Base-by-base conservation (phyloP, 2,797 vertebrate species). In the Fistularia commersonii region DNA sequence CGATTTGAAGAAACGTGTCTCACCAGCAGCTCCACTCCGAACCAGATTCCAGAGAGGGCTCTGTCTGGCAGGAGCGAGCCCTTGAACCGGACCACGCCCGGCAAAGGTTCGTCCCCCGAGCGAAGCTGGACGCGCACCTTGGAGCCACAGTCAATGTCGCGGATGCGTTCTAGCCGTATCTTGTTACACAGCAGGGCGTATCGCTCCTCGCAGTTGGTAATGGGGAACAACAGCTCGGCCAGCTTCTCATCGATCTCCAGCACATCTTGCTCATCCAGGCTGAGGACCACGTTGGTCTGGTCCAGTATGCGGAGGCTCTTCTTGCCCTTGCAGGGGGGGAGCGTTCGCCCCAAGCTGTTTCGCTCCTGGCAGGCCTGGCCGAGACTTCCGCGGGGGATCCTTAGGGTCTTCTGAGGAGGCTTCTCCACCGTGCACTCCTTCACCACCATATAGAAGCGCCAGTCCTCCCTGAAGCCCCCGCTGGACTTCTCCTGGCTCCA, bases 1-100 rank as follows among this genome's bases (percentile, higher is more conserved):
- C 23, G 23, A 34, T 23, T 31, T 14, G 1, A 33, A 41, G 14
- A 46, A 48, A 57, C 0, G 37, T 39, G 48, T 50, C 96, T 96
- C 87, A 99, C 97, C 95, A 98, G 86, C 62, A 99, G 85, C 77
- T 99, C 97, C 9, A 99, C 97, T 71, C 97, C 97, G 57, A 99
- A 99, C 90, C 94, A 98, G 76, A 98, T 94, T 23, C 95, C 96
- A 2, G 93, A 94, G 33, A 97, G 90, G 0, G 93, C 92, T 72
- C 94, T 86, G 77, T 98, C 96, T 1, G 95, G 94, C 52, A 98
- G 83, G 46, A 99, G 83, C 0, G 96, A 94, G 61, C 97, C 96
- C 76, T 93, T 92, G 84, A 98, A 99, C 47, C 96, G 93, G 67
- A 99, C 96, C 52, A 99, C 93, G 14, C 97, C 97, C 1, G 95